Evolutionary conservation across 2,113 vertebrate species (phyloP).

Genomic region (Chroicocephalus ridibundus): DNA sequence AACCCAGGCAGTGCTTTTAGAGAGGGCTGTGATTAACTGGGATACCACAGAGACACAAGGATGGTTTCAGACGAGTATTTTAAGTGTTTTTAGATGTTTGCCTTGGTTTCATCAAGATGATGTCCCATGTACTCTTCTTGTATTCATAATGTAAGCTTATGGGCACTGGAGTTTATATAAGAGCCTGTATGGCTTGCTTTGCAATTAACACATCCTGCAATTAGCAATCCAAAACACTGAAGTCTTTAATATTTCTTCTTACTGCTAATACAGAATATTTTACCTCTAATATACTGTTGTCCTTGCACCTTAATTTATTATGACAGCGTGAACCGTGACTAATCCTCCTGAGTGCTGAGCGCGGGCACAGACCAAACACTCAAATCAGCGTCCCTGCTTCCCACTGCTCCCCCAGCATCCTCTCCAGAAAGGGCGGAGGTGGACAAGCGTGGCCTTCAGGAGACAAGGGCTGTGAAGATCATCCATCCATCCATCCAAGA

Average conservation of each 20-base stretch:
- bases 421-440: neutral
- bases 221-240: neutral
- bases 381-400: neutral
- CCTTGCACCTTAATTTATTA: neutral
- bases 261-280: neutral
- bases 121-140: neutral
- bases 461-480: neutral
- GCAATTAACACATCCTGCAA: conserved; percentile 7
- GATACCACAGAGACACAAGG: neutral
- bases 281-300: neutral
- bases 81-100: conserved; percentile 53
- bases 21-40: neutral
- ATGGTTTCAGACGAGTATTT: neutral
- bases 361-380: neutral
- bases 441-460: neutral
- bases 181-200: neutral
- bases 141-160: neutral
- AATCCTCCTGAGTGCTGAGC: neutral
- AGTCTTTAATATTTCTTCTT: neutral
- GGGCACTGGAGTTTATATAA: neutral
- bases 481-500: neutral
- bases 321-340: neutral
- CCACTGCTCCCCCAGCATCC: neutral
- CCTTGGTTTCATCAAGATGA: conserved; percentile 5
- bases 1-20: conserved; percentile 12